Conservation (phyloP, 2,888 invertebrate genomes). For the Cheilosia urbana region DNA sequence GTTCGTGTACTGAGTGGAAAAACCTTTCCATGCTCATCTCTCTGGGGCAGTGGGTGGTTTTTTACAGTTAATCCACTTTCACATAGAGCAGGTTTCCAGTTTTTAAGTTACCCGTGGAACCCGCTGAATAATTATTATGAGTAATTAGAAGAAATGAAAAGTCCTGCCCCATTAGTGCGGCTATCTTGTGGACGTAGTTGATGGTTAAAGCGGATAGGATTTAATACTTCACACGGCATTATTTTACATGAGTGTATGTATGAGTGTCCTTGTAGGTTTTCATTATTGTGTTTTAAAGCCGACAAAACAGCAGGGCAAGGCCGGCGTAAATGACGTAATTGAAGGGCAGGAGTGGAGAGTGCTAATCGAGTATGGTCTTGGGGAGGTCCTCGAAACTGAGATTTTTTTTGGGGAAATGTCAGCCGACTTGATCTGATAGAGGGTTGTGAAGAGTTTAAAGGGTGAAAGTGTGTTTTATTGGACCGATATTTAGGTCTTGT, state of each 20-base stretch:
- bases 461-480: too few relatives aligned
- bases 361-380: too few relatives aligned
- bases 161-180: conserved; percentile 62
- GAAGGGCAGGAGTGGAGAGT: too few relatives aligned
- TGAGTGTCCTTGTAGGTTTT: conserved; percentile 2
- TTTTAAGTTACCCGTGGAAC: conserved; percentile 7
- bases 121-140: conserved; percentile 65
- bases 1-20: background rate
- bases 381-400: too few relatives aligned
- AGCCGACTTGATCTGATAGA: too few relatives aligned
- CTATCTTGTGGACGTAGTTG: conserved; percentile 30
- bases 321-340: too few relatives aligned
- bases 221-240: background rate
- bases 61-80: conserved; percentile 45
- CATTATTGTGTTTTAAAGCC: background rate
- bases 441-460: too few relatives aligned
- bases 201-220: conserved; percentile 8
- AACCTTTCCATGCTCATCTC: background rate
- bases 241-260: conserved; percentile 14
- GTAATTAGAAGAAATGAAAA: conserved; percentile 60
- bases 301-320: background rate
- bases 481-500: too few relatives aligned
- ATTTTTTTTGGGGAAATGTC: too few relatives aligned
- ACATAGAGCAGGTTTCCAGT: conserved; percentile 1
- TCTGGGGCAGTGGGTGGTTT: conserved; percentile 13